Base-by-base conservation (phyloP, 2,797 vertebrate genomes). In the Picus viridis region DNA sequence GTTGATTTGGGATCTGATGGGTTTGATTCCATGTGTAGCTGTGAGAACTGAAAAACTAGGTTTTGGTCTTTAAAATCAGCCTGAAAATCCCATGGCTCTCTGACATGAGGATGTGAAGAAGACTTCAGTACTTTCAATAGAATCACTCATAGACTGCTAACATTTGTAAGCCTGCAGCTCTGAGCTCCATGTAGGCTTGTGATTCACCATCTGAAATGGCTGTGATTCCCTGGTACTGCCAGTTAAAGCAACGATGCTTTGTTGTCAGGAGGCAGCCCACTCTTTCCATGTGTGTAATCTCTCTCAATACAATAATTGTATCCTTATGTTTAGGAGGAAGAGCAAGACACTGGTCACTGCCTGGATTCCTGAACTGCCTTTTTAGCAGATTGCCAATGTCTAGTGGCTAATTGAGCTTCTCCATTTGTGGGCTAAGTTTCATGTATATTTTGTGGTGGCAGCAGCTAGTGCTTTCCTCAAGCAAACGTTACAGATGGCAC, bases 401-500 rank as follows among this genome's bases (percentile, higher is more conserved):
- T 57, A 26, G n/a, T 74, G 78, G 71, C 72, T 86, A 89, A 29
- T 58, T 56, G 34, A 32, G 43, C 30, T 45, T 89, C 81, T 71
- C 1, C 62, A 59, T 77, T 77, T 83, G 77, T 36, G 58, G 78
- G 77, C 65, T 86, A 56, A 1, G 0, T 71, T 92, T 86, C 67
- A 27, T 43, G 75, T 91, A 59, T 29, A 13, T 81, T 86, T 72
- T 87, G 71, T 89, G 62, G 67, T 70, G 79, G 90, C 94, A 89
- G 85, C 88, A 92, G 82, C 78, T 74, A 62, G 41, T 47, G 30
- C 71, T 89, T 84, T 82, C 63, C 75, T 91, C 79, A 68, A 78
- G 78, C 83, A 74, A 81, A 85, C 82, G 83, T 74, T 89, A 78
- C 92, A 95, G 94, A 89, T 94, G 90, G 90, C 86, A 91, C 41